Evolutionary conservation across 2,797 vertebrate species (phyloP), one percentile per base, ranked within the genome.

Genomic region (Channa striata): DNA sequence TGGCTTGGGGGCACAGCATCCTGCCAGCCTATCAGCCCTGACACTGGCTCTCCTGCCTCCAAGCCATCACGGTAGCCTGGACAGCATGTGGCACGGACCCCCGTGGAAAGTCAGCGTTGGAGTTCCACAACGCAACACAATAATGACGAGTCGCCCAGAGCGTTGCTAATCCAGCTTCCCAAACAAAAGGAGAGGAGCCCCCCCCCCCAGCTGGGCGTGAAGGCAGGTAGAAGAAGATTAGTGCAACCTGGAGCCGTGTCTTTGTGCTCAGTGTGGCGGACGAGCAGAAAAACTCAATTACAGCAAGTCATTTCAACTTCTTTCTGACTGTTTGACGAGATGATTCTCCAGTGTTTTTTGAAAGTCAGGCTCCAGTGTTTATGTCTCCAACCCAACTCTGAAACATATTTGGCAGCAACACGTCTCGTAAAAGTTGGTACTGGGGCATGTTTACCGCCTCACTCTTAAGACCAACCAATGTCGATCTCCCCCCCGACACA

Each of bases 1-100:
- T 72, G 81, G 68, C 68, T 36, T 50, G 0, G 52, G 17, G 61
- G 54, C 59, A 72, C 60, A 23, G 42, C 65, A 52, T 65, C 68
- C 75, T 72, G 77, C 71, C 78, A 72, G 59, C 62, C 79, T 13
- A 62, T 74, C 70, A 66, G 74, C 71, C 69, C 4, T 43, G 20
- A 78, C 74, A 13, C 62, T 16, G 69, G 63, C 70, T 53, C 54
- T 40, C 20, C 62, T 23, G 66, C 53, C 67, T 25, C 50, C 93
- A 93, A 92, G 94, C 94, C 91, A 91, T 85, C 59, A 72, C 90
- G 88, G 91, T 91, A 92, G 93, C 92, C 92, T 14, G 93, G 93
- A 92, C 95, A 94, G 94, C 95, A 94, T 96, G 95, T 95, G 94
- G 95, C 92, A 92, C 93, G 92, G 95, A 93, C 93, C 94, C 94